Conservation (phyloP, 1,140 invertebrate genomes). For the Lamellibrachia luymesi region DNA sequence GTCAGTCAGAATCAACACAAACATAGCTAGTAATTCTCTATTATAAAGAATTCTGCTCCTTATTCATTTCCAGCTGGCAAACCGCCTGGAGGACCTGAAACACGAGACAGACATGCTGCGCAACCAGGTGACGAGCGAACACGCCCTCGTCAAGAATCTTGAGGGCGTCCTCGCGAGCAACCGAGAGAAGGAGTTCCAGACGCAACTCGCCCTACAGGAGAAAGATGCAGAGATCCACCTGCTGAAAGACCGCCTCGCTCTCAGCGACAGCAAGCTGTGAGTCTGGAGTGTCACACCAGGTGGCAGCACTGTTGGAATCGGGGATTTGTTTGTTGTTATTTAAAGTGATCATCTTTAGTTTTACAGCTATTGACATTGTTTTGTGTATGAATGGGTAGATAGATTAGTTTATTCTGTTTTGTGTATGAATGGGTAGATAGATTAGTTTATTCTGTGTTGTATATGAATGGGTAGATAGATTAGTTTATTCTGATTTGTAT, state of each 20-base stretch:
- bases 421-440: too few species aligned
- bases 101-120: slow-evolving; percentile 49
- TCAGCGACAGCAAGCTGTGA: slow-evolving; percentile 57
- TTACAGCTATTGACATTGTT: background rate
- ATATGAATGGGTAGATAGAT: too few species aligned
- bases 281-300: slow-evolving; percentile 18
- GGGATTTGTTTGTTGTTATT: background rate
- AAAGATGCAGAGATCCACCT: slow-evolving; percentile 54
- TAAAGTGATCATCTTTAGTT: background rate
- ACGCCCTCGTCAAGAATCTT: slow-evolving; percentile 46
- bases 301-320: background rate
- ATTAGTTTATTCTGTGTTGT: too few species aligned
- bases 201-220: slow-evolving; percentile 51
- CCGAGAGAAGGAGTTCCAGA: slow-evolving; percentile 55
- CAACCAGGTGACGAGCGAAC: slow-evolving; percentile 46
- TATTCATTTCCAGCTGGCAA: slow-evolving; percentile 38
- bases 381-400: background rate
- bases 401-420: too few species aligned
- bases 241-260: slow-evolving; percentile 52
- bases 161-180: slow-evolving; percentile 52
- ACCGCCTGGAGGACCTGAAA: slow-evolving; percentile 46
- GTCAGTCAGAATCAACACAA: background rate
- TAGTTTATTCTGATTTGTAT: too few species aligned
- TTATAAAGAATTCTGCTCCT: background rate
- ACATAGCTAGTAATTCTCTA: background rate